Conservation (phyloP, 2,888 invertebrate genomes). For the Fabriciana adippe region DNA sequence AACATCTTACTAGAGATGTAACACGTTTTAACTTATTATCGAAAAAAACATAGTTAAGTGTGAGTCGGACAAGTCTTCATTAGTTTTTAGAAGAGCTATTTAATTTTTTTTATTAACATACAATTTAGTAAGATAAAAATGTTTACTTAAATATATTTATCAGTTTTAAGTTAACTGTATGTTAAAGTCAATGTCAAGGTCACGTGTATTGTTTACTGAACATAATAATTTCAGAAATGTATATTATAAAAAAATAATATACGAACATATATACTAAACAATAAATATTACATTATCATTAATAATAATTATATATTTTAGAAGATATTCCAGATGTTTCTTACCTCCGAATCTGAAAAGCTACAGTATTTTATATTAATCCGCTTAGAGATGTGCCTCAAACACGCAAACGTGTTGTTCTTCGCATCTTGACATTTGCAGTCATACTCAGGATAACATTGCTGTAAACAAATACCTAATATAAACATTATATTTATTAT, state of each 20-base stretch:
- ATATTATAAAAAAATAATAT: too few relatives aligned
- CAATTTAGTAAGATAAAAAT: too few relatives aligned
- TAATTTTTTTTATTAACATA: too few relatives aligned
- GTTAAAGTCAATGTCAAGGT: too few relatives aligned
- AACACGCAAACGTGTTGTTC: conserved; percentile 92
- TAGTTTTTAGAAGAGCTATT: too few relatives aligned
- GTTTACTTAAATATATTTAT: too few relatives aligned
- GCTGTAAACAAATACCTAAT: conserved; percentile 69
- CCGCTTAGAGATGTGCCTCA: conserved; percentile 83
- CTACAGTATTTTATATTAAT: conserved; percentile 84
- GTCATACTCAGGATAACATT: conserved; percentile 84
- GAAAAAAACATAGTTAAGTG: too few relatives aligned
- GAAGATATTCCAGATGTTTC: conserved; percentile 9
- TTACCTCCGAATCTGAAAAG: conserved; percentile 83
- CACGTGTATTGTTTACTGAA: not conserved
- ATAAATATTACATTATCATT: not conserved
- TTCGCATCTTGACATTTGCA: conserved; percentile 93
- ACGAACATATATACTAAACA: not conserved
- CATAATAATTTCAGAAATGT: not conserved
- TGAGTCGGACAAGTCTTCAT: too few relatives aligned
- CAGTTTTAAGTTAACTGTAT: too few relatives aligned
- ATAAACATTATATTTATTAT: not conserved
- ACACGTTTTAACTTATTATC: too few relatives aligned
- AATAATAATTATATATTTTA: not conserved
- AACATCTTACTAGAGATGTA: too few relatives aligned